Evolutionary conservation across 2,888 invertebrate genomes (phyloP).

Genomic region (Clostera curtula): DNA sequence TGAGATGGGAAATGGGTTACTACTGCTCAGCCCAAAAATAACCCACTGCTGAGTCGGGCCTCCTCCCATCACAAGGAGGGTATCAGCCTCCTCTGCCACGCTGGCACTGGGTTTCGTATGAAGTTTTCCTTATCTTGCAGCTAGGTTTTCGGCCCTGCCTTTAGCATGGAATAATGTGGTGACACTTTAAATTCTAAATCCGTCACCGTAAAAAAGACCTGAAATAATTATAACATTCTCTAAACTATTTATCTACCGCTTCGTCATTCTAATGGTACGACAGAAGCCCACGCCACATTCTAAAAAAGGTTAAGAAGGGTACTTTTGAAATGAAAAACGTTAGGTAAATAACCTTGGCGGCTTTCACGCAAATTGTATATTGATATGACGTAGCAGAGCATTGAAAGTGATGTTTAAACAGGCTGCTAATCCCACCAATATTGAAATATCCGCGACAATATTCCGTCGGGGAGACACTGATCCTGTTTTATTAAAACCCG

Average conservation of each 20-base stretch:
- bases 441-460: conserved; percentile 74
- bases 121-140: no score
- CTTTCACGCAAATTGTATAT: conserved; percentile 65
- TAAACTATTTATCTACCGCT: not conserved
- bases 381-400: conserved; percentile 57
- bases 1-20: no score
- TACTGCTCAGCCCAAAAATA: no score
- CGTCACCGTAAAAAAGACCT: no score
- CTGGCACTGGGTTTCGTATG: no score
- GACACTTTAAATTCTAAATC: no score
- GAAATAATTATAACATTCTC: no score
- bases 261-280: conserved; percentile 2
- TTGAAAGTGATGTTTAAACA: conserved; percentile 68
- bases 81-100: no score
- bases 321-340: conserved; percentile 54
- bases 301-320: conserved; percentile 16
- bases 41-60: no score
- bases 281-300: conserved; percentile 1
- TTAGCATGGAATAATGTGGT: no score
- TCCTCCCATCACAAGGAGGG: no score
- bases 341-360: conserved; percentile 58
- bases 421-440: conserved; percentile 72
- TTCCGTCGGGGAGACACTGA: conserved; percentile 57
- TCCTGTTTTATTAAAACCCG: conserved; percentile 71
- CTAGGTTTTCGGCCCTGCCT: no score